Evolutionary conservation across 2,113 vertebrate genomes (phyloP).

Genomic region (Sigmodon hispidus): DNA sequence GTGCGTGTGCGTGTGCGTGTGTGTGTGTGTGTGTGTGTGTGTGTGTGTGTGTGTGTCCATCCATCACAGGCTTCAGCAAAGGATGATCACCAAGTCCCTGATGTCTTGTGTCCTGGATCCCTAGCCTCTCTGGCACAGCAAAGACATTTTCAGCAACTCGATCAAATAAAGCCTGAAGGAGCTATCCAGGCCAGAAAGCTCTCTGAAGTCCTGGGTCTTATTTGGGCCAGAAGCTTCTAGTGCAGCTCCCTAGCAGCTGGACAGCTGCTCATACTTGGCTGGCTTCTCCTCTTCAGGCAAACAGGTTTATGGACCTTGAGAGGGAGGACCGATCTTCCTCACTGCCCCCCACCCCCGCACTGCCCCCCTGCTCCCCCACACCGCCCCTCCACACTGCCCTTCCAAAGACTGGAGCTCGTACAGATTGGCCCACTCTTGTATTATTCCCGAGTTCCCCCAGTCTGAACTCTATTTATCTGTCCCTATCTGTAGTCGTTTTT

Average conservation of each 20-base stretch:
- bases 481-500: no score
- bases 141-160: neutral
- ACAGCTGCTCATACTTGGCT: no score
- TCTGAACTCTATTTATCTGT: neutral
- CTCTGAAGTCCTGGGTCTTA: neutral
- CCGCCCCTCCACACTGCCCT: no score
- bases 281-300: neutral
- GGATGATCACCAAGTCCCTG: neutral
- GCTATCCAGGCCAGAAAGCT: no score
- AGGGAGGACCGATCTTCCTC: neutral
- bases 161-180: neutral
- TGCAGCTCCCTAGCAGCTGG: neutral
- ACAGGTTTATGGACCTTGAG: neutral
- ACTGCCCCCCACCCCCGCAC: no score
- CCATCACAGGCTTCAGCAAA: neutral
- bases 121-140: neutral
- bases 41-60: neutral
- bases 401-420: no score
- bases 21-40: neutral
- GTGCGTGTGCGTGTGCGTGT: no score
- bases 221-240: neutral
- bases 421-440: no score
- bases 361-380: no score
- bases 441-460: neutral
- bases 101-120: neutral